Base-by-base conservation (phyloP, 2,113 vertebrate species). In the Nestor notabilis region DNA sequence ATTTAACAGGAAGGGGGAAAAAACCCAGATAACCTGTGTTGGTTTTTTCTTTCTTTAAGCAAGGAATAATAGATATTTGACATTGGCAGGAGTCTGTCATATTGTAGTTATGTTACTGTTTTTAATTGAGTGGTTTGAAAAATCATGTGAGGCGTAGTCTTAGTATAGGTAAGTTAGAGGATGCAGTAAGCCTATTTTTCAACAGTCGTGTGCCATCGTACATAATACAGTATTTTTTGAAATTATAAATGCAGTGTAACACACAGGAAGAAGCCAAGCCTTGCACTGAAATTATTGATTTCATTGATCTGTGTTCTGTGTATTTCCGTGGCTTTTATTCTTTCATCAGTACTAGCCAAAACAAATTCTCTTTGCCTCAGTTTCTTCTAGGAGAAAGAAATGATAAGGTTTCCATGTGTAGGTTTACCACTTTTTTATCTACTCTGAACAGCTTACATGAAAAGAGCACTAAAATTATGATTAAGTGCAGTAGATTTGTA, bases 401-500 rank as follows among this genome's bases (percentile, higher is more conserved):
- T 31, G 47, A 24, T 33, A 74, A 70, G 7, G 10, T 65, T 83
- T 83, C 44, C 5, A 0, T 72, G 52, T 71, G 29, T 87, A 77
- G 49, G 7, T 79, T 80, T 79, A 55, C 65, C 63, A 58, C 72
- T 33, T 58, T 79, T 64, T 5, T 41, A 76, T 76, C 52, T 72
- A 19, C 44, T 93, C 44, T 76, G 44, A 91, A 93, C 79, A 79
- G 19, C 61, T 72, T 53, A 35, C 17, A n/a, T 49, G 69, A 66
- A 79, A 83, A 96, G 74, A 92, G 87, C 81, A 85, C 76, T 95
- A 61, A 89, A 89, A 61, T 82, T 9, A 81, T 56, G 39, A 89
- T 94, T n/a, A 85, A 96, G 74, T 95, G 81, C 65, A 76, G 77
- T 56, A 80, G 49, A 53, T 91, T 69, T 83, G 50, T 91, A 77